Conservation (phyloP, 2,797 vertebrate species). For the Zenarchopterus dispar region DNA sequence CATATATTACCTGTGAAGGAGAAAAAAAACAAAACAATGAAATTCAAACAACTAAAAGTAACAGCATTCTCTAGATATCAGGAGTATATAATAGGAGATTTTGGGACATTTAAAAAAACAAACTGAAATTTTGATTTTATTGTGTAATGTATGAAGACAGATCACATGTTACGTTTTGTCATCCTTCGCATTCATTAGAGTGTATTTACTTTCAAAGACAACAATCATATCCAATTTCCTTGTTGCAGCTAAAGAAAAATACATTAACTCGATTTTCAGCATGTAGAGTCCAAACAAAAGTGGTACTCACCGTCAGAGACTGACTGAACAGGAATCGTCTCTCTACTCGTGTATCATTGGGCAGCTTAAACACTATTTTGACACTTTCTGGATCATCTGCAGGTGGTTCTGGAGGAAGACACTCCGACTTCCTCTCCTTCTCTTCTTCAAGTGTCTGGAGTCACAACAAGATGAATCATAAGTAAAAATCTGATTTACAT, state of each 20-base stretch:
- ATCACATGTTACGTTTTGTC: too few relatives aligned
- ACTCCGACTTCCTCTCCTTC: slow-evolving; percentile 94
- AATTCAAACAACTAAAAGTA: neutral
- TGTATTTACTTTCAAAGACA: too few relatives aligned
- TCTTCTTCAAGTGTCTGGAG: slow-evolving; percentile 94
- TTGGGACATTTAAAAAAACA: neutral
- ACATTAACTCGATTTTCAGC: too few relatives aligned
- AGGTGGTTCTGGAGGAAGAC: slow-evolving; percentile 93
- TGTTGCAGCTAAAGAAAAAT: too few relatives aligned
- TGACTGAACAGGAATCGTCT: slow-evolving; percentile 96
- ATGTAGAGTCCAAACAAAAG: neutral
- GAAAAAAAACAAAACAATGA: neutral
- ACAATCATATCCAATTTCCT: too few relatives aligned
- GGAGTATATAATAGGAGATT: neutral
- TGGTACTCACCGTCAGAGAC: slow-evolving; percentile 89
- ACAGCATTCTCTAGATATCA: neutral
- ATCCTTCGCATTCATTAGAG: too few relatives aligned
- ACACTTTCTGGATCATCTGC: slow-evolving; percentile 94
- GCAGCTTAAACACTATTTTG: slow-evolving; percentile 98
- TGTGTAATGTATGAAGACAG: too few relatives aligned
- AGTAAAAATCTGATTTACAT: neutral
- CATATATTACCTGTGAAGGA: slow-evolving; percentile 91
- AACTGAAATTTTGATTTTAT: neutral
- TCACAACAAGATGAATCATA: slow-evolving; percentile 22
- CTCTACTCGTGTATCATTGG: slow-evolving; percentile 96